Conservation (phyloP, 92 coral and sea anemone species). For the Galaxea fascicularis region DNA sequence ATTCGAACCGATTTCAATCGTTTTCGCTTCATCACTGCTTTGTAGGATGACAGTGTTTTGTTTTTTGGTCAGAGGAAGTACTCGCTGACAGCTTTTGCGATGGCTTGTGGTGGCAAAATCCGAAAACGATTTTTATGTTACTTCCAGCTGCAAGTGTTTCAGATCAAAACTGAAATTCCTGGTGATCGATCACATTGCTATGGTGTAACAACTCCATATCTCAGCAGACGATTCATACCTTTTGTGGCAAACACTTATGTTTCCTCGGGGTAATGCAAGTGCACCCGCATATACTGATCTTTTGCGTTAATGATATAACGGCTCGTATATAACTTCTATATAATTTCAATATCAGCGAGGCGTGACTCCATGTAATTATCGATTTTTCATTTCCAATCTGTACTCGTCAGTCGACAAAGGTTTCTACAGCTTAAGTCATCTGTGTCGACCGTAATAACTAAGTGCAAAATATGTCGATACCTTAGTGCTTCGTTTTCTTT, state of each 20-base stretch:
- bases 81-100: neutral
- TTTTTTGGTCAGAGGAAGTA: conserved; percentile 20
- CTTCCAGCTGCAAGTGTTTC: conserved; percentile 35
- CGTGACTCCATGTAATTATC: conserved; percentile 36
- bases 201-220: neutral
- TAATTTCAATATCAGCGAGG: conserved; percentile 36
- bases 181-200: neutral
- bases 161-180: neutral
- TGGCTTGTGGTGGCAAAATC: conserved; percentile 24
- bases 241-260: neutral
- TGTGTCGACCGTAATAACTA: neutral
- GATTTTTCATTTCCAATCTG: too few relatives aligned
- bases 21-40: neutral
- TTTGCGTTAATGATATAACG: conserved; percentile 15
- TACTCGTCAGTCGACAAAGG: too few relatives aligned
- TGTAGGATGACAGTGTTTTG: neutral
- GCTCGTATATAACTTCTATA: too few relatives aligned
- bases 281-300: neutral
- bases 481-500: neutral
- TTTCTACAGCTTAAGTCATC: neutral
- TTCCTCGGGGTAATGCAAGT: neutral
- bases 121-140: conserved; percentile 28
- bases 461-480: neutral
- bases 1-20: neutral
- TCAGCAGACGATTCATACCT: too few relatives aligned